Evolutionary conservation across 1,140 invertebrate genomes (phyloP).

Genomic region (Gonatopus flavifemur): DNA sequence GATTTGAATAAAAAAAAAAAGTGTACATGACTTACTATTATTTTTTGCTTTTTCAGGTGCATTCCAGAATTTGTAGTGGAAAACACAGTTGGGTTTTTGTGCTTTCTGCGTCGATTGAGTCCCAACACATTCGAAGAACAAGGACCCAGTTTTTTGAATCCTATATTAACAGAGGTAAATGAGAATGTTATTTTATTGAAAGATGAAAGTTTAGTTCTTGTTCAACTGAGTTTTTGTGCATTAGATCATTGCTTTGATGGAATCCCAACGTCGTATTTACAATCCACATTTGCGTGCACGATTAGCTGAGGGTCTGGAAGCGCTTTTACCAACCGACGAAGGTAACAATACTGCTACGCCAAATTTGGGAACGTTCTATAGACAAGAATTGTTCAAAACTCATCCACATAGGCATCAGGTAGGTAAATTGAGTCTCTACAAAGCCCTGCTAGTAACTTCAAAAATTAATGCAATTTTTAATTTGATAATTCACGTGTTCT

Average conservation of each 20-base stretch:
- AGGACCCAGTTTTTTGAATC: conserved; percentile 64
- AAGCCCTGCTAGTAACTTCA: too few species aligned
- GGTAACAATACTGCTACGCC: conserved; percentile 61
- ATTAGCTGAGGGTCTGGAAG: conserved; percentile 85
- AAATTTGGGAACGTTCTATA: conserved; percentile 65
- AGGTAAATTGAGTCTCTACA: too few species aligned
- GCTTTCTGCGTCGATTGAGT: conserved; percentile 70
- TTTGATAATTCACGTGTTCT: too few species aligned
- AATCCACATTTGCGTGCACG: conserved; percentile 92
- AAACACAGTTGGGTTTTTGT: conserved; percentile 80
- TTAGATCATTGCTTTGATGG: conserved; percentile 64
- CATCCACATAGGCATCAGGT: conserved; percentile 74
- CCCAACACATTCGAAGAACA: conserved; percentile 65
- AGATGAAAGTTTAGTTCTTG: not conserved
- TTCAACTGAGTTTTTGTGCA: not conserved
- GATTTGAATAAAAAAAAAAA: not conserved
- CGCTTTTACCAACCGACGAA: conserved; percentile 72
- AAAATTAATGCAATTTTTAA: too few species aligned
- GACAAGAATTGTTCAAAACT: conserved; percentile 75
- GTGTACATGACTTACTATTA: too few species aligned
- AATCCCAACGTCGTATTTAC: conserved; percentile 75
- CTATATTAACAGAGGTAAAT: conserved; percentile 72
- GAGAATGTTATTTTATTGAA: not conserved
- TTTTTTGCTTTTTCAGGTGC: conserved; percentile 61
- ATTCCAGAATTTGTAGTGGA: conserved; percentile 91